A percentile compares a stretch with the other conserved stretches of the same genome.
Conservation (phyloP, 1,140 invertebrate species). For the Scaptodrosophila lebanonensis region DNA sequence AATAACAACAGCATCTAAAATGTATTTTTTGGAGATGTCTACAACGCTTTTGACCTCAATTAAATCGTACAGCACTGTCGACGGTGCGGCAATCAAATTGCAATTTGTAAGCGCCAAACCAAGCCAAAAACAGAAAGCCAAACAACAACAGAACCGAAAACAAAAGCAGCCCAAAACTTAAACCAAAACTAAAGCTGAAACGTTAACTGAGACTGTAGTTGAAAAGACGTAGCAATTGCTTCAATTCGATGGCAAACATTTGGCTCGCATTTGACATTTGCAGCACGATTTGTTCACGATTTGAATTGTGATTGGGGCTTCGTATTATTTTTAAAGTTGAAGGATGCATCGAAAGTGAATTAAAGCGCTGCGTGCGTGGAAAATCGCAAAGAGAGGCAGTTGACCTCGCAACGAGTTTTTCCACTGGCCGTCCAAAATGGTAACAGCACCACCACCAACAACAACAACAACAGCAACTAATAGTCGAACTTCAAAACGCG, state of each 20-base stretch:
- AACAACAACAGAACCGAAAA: slow-evolving; percentile 29
- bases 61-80: slow-evolving; percentile 34
- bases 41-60: slow-evolving; percentile 65
- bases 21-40: slow-evolving; percentile 54
- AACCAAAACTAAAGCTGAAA: slow-evolving; percentile 1
- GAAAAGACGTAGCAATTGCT: slow-evolving; percentile 64
- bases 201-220: slow-evolving; percentile 22
- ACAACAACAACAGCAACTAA: slow-evolving; percentile 17
- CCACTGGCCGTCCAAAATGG: slow-evolving; percentile 28
- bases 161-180: slow-evolving; percentile 12
- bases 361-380: slow-evolving; percentile 48
- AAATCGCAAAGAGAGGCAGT: slow-evolving; percentile 67
- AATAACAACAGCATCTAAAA: slow-evolving; percentile 4
- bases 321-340: slow-evolving; percentile 47
- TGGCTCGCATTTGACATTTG: slow-evolving; percentile 22
- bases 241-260: slow-evolving; percentile 43
- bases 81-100: slow-evolving; percentile 57
- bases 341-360: slow-evolving; percentile 63
- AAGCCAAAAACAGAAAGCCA: slow-evolving; percentile 19
- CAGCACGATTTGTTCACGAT: slow-evolving; percentile 22
- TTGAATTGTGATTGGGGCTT: slow-evolving; percentile 19
- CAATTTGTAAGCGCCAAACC: slow-evolving; percentile 52
- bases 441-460: slow-evolving; percentile 18
- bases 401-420: slow-evolving; percentile 69
- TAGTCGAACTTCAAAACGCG: slow-evolving; percentile 63